phyloP scores from a whole-genome alignment of 2,113 vertebrate genomes.

The Himantopus leucocephalus region DNA sequence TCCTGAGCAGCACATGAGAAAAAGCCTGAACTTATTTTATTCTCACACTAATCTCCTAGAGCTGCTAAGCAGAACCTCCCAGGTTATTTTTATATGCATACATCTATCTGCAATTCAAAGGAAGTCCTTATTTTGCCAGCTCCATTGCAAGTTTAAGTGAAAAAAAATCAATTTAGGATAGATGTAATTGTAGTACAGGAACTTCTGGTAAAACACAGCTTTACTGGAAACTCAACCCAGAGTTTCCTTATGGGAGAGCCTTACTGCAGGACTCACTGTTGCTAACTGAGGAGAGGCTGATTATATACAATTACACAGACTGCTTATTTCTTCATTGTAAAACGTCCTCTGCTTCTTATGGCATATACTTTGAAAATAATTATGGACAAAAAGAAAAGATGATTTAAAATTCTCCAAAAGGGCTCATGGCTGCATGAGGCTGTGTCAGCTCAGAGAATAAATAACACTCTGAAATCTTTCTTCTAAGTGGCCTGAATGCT shows the following conservation, averaged over 20 bases:
- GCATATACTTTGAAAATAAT: conserved; percentile 47
- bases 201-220: conserved; percentile 20
- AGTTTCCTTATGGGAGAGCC: background rate
- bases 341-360: background rate
- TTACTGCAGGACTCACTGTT: conserved; percentile 26
- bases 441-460: background rate
- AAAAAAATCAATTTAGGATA: conserved; percentile 48
- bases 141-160: conserved; percentile 2
- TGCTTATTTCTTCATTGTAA: conserved; percentile 61
- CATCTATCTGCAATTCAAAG: background rate
- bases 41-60: background rate
- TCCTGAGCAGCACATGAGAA: background rate
- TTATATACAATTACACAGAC: conserved; percentile 68
- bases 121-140: background rate
- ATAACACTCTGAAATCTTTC: background rate
- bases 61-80: conserved; percentile 31
- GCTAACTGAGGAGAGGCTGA: conserved; percentile 63
- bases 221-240: conserved; percentile 60
- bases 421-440: background rate
- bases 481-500: background rate
- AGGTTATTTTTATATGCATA: conserved; percentile 3
- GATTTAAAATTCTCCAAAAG: conserved; percentile 10
- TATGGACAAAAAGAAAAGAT: conserved; percentile 24
- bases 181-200: conserved; percentile 42
- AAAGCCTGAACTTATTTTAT: background rate